Evolutionary conservation across 2,888 invertebrate species (phyloP), one percentile per base, ranked within the genome.

Genomic region (Rhimphoctona megacephalus): DNA sequence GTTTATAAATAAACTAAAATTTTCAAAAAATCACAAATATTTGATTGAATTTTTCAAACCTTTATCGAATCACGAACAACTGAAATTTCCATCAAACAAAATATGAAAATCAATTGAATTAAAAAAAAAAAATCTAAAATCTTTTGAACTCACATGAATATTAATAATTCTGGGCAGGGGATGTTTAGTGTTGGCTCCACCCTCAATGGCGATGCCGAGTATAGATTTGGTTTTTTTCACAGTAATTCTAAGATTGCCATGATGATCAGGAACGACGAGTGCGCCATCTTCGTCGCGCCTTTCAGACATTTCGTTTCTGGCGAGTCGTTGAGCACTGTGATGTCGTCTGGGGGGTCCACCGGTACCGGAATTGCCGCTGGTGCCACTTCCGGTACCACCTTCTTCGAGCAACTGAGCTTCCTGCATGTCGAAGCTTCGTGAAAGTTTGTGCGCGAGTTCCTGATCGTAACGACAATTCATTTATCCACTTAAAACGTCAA

Each of bases 161-260:
- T 98, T 98, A 93, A 99, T 99, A 93, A 99, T 98, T 94, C 98
- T 96, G 79, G 99, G 99, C 92, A 99, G 95, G 81, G 98, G 98
- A 95, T 99, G 99, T 93, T 98, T 97, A 69, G 99, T 99, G 95
- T 99, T 98, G 91, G 98, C 98, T 88, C 99, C 99, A 87, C 99
- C 99, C 95, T 99, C 99, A 92, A 99, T 99, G 88, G 99, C 99
- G 93, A 99, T 98, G 90, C 99, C 99, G 91, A 99, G 96, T 92
- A 98, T 98, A 73, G 98, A 98, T 95, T 98, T 98, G 81, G 97
- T 98, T 95, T 99, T 99, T 95, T 97, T 97, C 90, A 99, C 98
- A 90, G 97, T 97, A 92, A 98, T 97, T 94, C 98, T 96, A 92
- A 98, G 96, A 95, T 98, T 98, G 90, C 98, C 98, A 95, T 97